Evolutionary conservation across 2,113 vertebrate genomes (phyloP).

Genomic region (Trinectes maculatus): DNA sequence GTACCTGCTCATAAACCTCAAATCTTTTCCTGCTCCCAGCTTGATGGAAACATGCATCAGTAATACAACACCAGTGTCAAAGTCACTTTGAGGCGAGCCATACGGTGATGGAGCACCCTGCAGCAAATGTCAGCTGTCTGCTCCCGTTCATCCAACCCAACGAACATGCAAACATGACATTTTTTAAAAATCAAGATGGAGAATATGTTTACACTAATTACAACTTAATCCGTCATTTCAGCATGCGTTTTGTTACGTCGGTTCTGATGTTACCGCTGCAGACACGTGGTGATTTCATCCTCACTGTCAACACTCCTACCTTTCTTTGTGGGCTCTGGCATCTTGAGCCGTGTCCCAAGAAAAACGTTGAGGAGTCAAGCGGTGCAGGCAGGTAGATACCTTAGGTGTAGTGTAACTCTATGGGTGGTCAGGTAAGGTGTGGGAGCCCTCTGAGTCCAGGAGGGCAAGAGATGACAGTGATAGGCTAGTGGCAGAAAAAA

Average conservation of each 20-base stretch:
- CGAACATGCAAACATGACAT: not conserved
- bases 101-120: conserved; percentile 51
- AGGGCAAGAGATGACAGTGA: conserved; percentile 28
- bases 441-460: conserved; percentile 60
- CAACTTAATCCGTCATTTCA: too few relatives aligned
- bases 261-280: too few relatives aligned
- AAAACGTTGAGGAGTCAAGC: conserved; percentile 51
- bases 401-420: conserved; percentile 41
- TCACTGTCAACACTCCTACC: conserved; percentile 67
- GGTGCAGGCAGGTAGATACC: conserved; percentile 46
- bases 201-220: not conserved
- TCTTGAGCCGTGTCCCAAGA: conserved; percentile 76
- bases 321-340: conserved; percentile 86
- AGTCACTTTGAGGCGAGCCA: conserved; percentile 62
- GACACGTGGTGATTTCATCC: not conserved
- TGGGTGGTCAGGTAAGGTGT: conserved; percentile 20
- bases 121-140: not conserved
- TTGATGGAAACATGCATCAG: conserved; percentile 54
- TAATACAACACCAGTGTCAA: conserved; percentile 74
- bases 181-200: not conserved
- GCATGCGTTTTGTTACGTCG: too few relatives aligned
- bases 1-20: conserved; percentile 50
- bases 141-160: conserved; percentile 5
- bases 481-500: conserved; percentile 20
- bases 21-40: conserved; percentile 39